Evolutionary conservation across 2,888 invertebrate species (phyloP), one percentile per base, ranked within the genome.

Genomic region (Acleris sparsana): DNA sequence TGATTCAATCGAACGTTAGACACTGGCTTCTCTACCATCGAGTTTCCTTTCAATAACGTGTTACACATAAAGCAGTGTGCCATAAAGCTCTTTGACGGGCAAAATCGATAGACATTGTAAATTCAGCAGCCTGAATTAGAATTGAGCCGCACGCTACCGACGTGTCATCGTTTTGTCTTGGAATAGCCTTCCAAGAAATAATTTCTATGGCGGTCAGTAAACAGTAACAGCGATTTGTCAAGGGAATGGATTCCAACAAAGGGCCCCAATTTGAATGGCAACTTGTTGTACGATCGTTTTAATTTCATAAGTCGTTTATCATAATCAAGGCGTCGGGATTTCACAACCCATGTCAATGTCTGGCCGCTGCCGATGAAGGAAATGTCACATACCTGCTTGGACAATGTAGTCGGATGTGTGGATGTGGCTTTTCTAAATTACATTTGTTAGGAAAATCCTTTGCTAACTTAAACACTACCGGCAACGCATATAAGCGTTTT

Each of bases 291-390:
- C 83, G 86, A 84, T 88, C 89, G 91, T 92, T 92, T 92, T 92
- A 92, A 92, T 92, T 92, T 92, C 88, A 91, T 92, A 90, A 91
- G 92, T 92, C 92, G 87, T 92, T 92, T 89, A 90, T 92, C 92
- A 92, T 92, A 91, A 92, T 92, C 92, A 92, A 88, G 86, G 84
- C 75, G 73, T 66, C 70, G 72, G 73, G 72, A 74, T 74, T 77
- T 74, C 75, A 73, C 79, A 81, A 92, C 92, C 92, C 92, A 83
- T 88, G 89, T 92, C 92, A 92, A 86, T 88, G 90, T 92, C 92
- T 86, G 73, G 72, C 70, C 71, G 71, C 68, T 71, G 73, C 72
- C 79, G 77, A 77, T 80, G 86, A 80, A 87, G 87, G 85, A 84
- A 88, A 88, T 83, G 87, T 86, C 88, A 86, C 86, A 87, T 90